Conservation (phyloP, 2,888 invertebrate species). For the Xanthia icteritia region DNA sequence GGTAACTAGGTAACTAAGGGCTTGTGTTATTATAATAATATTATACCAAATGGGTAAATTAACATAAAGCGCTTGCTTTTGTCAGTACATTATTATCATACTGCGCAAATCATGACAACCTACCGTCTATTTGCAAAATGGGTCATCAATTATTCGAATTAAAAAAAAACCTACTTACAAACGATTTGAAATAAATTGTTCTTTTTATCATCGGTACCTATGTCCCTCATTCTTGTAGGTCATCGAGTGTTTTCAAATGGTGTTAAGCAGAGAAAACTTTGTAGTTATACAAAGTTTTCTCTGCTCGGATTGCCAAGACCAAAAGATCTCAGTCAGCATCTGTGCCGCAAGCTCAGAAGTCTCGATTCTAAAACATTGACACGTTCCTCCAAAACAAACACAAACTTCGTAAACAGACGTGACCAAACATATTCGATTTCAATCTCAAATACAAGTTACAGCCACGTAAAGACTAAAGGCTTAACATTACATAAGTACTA, state of each 20-base stretch:
- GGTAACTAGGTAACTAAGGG: not conserved
- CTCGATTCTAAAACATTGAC: conserved; percentile 45
- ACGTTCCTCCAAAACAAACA: conserved; percentile 29
- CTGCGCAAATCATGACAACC: not conserved
- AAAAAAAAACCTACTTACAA: not conserved
- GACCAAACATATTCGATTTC: conserved; percentile 62
- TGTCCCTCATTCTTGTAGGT: not conserved
- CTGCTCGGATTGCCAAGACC: not conserved
- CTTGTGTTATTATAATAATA: not conserved
- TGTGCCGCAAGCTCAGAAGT: conserved; percentile 19
- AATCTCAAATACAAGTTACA: conserved; percentile 49
- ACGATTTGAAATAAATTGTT: not conserved
- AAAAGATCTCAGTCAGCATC: conserved; percentile 21
- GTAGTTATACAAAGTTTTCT: conserved; percentile 13
- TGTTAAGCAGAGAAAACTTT: no score
- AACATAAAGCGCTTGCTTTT: not conserved
- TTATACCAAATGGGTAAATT: not conserved
- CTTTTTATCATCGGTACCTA: no score
- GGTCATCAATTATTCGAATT: no score
- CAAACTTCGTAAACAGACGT: conserved; percentile 45
- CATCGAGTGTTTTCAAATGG: not conserved
- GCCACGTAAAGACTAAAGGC: conserved; percentile 1
- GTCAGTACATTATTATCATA: not conserved
- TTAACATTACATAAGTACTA: conserved; percentile 1
- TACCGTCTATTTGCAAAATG: not conserved